Evolutionary conservation across 2,797 vertebrate species (phyloP).

Genomic region (Clarias platycephalus): DNA sequence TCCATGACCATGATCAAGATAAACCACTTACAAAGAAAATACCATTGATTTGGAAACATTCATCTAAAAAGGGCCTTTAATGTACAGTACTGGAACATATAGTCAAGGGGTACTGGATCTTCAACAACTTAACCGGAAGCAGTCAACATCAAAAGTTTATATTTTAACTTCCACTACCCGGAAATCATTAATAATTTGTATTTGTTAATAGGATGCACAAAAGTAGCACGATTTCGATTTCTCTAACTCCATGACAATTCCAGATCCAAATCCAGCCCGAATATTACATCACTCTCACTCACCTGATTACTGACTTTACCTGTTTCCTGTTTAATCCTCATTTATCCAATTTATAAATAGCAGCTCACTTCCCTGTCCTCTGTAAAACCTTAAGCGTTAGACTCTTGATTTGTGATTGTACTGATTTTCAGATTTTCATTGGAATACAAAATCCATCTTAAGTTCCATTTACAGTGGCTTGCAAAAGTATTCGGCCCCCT

Average conservation of each 20-base stretch:
- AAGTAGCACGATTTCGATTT: not conserved
- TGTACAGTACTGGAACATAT: not conserved
- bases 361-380: not conserved
- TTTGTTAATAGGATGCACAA: not conserved
- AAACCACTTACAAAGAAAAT: not conserved
- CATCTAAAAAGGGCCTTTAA: not conserved
- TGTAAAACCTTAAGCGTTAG: not conserved
- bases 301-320: not conserved
- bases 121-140: not conserved
- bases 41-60: not conserved
- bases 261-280: not conserved
- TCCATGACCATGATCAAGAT: not conserved
- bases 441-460: not conserved
- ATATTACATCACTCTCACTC: not conserved
- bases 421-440: not conserved
- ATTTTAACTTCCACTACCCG: not conserved
- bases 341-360: not conserved
- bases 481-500: no score
- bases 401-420: not conserved
- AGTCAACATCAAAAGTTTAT: not conserved
- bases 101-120: no score
- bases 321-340: not conserved
- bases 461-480: not conserved
- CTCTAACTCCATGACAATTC: not conserved
- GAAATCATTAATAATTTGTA: not conserved